phyloP scores from a whole-genome alignment of 1,140 invertebrate genomes.

The Heterodera schachtii region DNA sequence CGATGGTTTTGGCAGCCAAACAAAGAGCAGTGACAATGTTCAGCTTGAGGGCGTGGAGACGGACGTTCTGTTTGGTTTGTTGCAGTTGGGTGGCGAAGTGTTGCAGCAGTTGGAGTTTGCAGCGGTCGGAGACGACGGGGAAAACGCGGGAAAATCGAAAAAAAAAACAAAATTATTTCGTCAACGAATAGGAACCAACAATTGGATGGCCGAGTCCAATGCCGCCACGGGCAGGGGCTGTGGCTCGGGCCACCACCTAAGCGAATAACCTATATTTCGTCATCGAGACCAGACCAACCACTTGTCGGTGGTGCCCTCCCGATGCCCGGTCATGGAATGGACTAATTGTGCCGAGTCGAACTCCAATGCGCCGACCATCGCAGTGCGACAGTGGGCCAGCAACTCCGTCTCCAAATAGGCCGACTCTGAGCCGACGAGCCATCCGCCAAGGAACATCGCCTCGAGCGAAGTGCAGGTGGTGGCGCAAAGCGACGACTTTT shows the following conservation, averaged over 20 bases:
- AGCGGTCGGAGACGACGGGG: slow-evolving; percentile 88
- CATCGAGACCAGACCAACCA: neutral
- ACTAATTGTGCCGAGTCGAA: slow-evolving; percentile 49
- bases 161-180: neutral
- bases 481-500: slow-evolving; percentile 86
- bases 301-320: slow-evolving; percentile 14
- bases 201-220: slow-evolving; percentile 86
- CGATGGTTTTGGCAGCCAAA: slow-evolving; percentile 77
- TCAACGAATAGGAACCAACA: slow-evolving; percentile 69
- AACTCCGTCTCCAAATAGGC: slow-evolving; percentile 85
- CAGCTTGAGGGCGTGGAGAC: slow-evolving; percentile 73
- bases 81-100: slow-evolving; percentile 92
- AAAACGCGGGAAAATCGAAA: slow-evolving; percentile 83
- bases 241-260: slow-evolving; percentile 74
- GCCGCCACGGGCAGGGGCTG: slow-evolving; percentile 92
- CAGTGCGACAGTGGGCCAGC: slow-evolving; percentile 31
- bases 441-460: slow-evolving; percentile 67
- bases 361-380: slow-evolving; percentile 42
- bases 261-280: neutral
- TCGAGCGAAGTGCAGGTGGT: slow-evolving; percentile 81
- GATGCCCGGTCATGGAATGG: slow-evolving; percentile 26
- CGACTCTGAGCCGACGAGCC: slow-evolving; percentile 83
- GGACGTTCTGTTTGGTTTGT: slow-evolving; percentile 64
- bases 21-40: slow-evolving; percentile 93
- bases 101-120: slow-evolving; percentile 90